A percentile compares a stretch with the other conserved stretches of the same genome.
phyloP scores from a whole-genome alignment of 2,888 invertebrate species.

The Leptinotarsa tumamoca region DNA sequence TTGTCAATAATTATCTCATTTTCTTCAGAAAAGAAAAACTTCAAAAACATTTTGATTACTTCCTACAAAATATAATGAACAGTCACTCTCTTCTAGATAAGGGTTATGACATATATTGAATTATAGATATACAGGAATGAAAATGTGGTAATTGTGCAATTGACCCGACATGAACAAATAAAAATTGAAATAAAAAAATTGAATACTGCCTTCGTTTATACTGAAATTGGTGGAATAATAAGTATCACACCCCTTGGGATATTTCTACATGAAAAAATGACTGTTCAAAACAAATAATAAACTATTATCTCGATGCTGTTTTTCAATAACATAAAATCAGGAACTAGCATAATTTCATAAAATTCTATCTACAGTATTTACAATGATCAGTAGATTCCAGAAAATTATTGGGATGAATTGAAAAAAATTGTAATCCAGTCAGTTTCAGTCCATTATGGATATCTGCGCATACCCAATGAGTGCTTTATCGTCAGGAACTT shows the following conservation, averaged over 20 bases:
- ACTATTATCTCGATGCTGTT: background rate
- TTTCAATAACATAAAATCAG: slow-evolving; percentile 39
- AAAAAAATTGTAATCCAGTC: slow-evolving; percentile 46
- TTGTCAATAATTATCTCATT: slow-evolving; percentile 13
- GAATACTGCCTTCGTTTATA: background rate
- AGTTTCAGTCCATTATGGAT: slow-evolving; percentile 84
- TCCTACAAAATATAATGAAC: slow-evolving; percentile 5
- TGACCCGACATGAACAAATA: background rate
- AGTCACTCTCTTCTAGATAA: background rate
- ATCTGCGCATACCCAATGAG: slow-evolving; percentile 98
- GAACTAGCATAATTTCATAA: slow-evolving; percentile 45
- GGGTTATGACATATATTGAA: background rate
- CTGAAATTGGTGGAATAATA: background rate
- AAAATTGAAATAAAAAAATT: background rate
- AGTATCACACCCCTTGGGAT: background rate
- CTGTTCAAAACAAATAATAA: background rate
- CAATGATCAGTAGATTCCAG: slow-evolving; percentile 61
- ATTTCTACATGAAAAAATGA: background rate
- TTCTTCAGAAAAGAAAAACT: background rate
- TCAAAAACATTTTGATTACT: background rate
- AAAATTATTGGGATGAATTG: slow-evolving; percentile 51
- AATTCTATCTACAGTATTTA: slow-evolving; percentile 56
- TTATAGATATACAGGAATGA: background rate
- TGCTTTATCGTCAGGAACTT: slow-evolving; percentile 92
- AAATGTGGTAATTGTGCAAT: background rate